A percentile compares a stretch with the other conserved stretches of the same genome.
These are phyloP conservation scores for Xiphorhynchus elegans DNA, from an alignment of 2,113 vertebrate species.

Conservation along the genomic window DNA sequence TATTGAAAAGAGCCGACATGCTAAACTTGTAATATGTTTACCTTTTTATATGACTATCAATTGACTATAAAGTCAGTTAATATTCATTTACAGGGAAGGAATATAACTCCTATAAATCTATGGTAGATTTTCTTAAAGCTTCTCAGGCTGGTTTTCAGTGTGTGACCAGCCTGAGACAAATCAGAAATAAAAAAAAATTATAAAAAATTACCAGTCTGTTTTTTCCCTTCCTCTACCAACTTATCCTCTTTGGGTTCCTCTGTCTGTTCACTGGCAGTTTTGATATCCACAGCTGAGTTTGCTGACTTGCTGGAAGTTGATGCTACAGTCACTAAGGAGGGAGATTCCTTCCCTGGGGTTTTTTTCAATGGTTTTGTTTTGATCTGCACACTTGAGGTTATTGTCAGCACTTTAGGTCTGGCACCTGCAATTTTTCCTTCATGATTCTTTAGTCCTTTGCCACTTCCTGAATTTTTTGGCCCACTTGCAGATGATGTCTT, in stretches of 20 bases:
- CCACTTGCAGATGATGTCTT: slow-evolving; percentile 68
- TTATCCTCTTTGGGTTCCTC: slow-evolving; percentile 67
- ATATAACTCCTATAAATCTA: not conserved
- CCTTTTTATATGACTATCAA: not conserved
- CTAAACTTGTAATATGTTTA: not conserved
- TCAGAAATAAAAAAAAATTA: not conserved
- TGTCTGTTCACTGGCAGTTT: slow-evolving; percentile 19
- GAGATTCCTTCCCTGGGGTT: slow-evolving; percentile 70
- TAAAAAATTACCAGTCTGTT: slow-evolving; percentile 39
- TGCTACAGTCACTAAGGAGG: slow-evolving; percentile 29
- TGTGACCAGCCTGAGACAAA: not conserved
- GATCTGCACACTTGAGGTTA: slow-evolving; percentile 67
- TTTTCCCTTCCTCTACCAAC: slow-evolving; percentile 57
- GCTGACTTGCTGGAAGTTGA: slow-evolving; percentile 57
- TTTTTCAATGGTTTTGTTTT: slow-evolving; percentile 80
- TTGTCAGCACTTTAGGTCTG: slow-evolving; percentile 83
- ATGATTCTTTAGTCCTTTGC: slow-evolving; percentile 73
- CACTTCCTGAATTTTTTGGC: slow-evolving; percentile 72
- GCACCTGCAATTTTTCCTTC: slow-evolving; percentile 83
- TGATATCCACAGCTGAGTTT: slow-evolving; percentile 59
- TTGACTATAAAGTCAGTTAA: not conserved
- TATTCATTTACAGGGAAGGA: not conserved
- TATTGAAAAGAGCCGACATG: not conserved
- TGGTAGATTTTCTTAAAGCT: not conserved
- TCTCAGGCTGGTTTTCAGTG: slow-evolving; percentile 5